phyloP scores from a whole-genome alignment of 2,113 vertebrate species.

The Corythoichthys haematopterus region DNA sequence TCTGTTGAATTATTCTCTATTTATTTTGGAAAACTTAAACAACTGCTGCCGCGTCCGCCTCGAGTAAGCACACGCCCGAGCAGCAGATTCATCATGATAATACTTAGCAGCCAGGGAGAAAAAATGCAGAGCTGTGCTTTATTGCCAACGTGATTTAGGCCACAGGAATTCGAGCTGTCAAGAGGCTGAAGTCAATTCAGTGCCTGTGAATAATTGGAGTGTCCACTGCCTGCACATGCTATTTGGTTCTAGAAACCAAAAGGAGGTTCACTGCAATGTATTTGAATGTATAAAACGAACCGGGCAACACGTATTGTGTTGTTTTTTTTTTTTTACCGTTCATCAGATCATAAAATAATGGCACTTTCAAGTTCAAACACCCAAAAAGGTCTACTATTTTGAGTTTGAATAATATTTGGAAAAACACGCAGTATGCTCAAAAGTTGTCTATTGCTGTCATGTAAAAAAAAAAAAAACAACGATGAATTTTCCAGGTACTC shows the following conservation, averaged over 20 bases:
- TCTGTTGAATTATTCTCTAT: constrained; percentile 76
- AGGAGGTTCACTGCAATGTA: constrained; percentile 15
- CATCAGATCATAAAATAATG: constrained; percentile 15
- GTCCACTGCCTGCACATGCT: constrained; percentile 42
- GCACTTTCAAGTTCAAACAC: not conserved
- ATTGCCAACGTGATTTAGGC: constrained; percentile 60
- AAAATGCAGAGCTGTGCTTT: constrained; percentile 59
- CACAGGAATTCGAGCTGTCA: constrained; percentile 64
- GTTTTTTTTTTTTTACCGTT: constrained; percentile 8
- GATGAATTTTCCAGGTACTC: not conserved
- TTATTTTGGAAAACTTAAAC: constrained; percentile 80
- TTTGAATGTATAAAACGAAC: constrained; percentile 19
- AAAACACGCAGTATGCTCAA: not conserved
- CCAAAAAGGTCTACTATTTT: not conserved
- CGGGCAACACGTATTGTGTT: constrained; percentile 15
- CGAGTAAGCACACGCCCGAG: constrained; percentile 66
- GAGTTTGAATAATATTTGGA: not conserved
- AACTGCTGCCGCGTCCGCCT: constrained; percentile 75
- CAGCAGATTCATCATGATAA: constrained; percentile 74
- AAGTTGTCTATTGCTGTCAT: not conserved
- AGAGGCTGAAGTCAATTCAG: constrained; percentile 59
- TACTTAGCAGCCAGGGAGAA: constrained; percentile 67
- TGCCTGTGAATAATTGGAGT: constrained; percentile 58
- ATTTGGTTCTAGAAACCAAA: constrained; percentile 49
- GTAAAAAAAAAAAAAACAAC: not conserved